These are phyloP conservation scores for Podarcis raffonei DNA, from an alignment of 2,113 vertebrate species.

Conservation along the genomic window DNA sequence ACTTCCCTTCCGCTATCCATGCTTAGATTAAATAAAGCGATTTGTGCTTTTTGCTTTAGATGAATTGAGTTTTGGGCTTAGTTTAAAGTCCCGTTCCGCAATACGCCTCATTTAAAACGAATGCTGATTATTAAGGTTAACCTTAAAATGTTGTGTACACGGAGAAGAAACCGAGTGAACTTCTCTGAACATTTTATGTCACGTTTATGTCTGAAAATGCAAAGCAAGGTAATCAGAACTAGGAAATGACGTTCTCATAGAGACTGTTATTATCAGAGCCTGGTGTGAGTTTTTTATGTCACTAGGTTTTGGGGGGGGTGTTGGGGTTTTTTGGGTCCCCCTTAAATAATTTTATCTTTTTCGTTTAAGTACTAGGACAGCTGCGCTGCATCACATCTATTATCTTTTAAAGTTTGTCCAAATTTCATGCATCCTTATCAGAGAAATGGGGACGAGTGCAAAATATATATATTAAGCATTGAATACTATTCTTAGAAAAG, in stretches of 20 bases:
- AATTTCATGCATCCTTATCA: constrained; percentile 48
- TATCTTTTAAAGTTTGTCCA: constrained; percentile 41
- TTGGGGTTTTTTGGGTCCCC: background rate
- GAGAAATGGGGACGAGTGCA: constrained; percentile 36
- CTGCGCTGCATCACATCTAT: constrained; percentile 17
- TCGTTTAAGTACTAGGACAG: background rate
- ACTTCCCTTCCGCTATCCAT: background rate
- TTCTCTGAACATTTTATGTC: background rate
- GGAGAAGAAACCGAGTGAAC: background rate
- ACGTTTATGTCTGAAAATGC: background rate
- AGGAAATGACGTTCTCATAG: background rate
- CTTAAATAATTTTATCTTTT: constrained; percentile 36
- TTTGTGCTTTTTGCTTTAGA: background rate
- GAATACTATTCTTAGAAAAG: constrained; percentile 53
- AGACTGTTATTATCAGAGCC: background rate
- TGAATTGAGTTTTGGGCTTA: background rate
- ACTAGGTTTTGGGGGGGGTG: background rate
- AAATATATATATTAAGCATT: background rate
- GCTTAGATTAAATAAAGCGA: background rate
- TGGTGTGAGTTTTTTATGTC: background rate
- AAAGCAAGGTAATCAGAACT: background rate
- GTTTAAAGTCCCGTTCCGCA: background rate
- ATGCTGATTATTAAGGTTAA: background rate
- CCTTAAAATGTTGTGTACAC: background rate
- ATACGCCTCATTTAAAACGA: background rate